phyloP scores from a whole-genome alignment of 2,888 invertebrate genomes.

The Dilophus febrilis region DNA sequence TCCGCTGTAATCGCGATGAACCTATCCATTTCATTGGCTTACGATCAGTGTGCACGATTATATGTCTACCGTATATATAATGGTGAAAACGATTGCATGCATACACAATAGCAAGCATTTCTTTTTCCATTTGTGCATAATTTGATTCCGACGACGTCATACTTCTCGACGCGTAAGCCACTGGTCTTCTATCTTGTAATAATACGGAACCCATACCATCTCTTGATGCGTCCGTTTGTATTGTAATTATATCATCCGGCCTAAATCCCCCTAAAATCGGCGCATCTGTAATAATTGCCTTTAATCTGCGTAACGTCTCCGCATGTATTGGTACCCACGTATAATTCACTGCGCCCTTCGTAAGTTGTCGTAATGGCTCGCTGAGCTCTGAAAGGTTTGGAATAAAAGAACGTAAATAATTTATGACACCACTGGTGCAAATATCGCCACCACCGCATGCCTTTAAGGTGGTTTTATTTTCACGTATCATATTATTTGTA shows the following conservation, averaged over 20 bases:
- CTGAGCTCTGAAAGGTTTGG: no score
- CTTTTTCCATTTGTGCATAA: background rate
- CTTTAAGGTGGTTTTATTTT: background rate
- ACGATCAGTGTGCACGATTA: background rate
- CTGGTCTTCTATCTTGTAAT: constrained; percentile 11
- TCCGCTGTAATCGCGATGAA: background rate
- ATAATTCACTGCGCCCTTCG: background rate
- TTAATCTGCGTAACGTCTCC: background rate
- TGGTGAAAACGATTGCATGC: background rate
- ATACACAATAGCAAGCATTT: constrained; percentile 7
- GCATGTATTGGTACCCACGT: background rate
- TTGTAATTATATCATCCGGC: background rate
- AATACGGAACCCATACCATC: constrained; percentile 11
- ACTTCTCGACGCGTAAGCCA: constrained; percentile 7
- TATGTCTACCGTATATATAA: background rate
- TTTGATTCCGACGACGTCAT: background rate
- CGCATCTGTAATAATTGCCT: background rate
- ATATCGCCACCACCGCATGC: background rate
- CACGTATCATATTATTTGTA: no score
- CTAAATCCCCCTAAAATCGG: background rate
- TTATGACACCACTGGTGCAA: background rate
- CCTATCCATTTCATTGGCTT: background rate
- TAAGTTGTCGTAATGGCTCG: no score
- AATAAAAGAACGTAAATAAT: no score
- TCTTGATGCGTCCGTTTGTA: constrained; percentile 3